These are phyloP conservation scores for Thelaira solivaga DNA, from an alignment of 2,888 invertebrate species.

Conservation along the genomic window DNA sequence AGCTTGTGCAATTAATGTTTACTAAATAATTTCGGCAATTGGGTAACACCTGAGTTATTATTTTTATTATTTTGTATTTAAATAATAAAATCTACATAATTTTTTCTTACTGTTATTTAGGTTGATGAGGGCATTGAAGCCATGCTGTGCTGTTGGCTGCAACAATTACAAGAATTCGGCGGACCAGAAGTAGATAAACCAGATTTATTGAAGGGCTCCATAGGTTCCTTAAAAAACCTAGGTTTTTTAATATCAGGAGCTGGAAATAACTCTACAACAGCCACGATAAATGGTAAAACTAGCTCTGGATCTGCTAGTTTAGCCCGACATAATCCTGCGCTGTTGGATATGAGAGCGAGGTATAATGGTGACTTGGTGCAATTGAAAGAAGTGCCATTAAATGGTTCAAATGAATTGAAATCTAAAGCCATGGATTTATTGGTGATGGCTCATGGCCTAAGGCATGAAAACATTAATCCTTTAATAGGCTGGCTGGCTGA, in stretches of 20 bases:
- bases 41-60: too few species aligned
- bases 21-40: too few species aligned
- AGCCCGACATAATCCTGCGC: conserved; percentile 79
- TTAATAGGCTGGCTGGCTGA: conserved; percentile 90
- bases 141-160: conserved; percentile 91
- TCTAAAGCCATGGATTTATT: conserved; percentile 88
- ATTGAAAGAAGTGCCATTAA: conserved; percentile 85
- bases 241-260: conserved; percentile 76
- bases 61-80: too few species aligned
- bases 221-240: conserved; percentile 81
- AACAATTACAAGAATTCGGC: conserved; percentile 89
- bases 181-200: conserved; percentile 90
- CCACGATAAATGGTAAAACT: conserved; percentile 70
- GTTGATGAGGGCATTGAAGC: conserved; percentile 90
- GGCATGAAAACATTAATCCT: conserved; percentile 94
- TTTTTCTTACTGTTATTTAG: conserved; percentile 72
- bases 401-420: conserved; percentile 84
- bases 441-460: conserved; percentile 87
- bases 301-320: conserved; percentile 78
- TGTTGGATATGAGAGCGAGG: conserved; percentile 85
- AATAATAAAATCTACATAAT: not conserved
- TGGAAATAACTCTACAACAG: conserved; percentile 68
- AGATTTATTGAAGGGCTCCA: conserved; percentile 87
- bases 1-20: too few species aligned
- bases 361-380: conserved; percentile 95